Percentiles rank a stretch among this genome's conserved stretches.
phyloP scores from a whole-genome alignment of 2,113 vertebrate genomes.

The Thinocorus orbignyianus region DNA sequence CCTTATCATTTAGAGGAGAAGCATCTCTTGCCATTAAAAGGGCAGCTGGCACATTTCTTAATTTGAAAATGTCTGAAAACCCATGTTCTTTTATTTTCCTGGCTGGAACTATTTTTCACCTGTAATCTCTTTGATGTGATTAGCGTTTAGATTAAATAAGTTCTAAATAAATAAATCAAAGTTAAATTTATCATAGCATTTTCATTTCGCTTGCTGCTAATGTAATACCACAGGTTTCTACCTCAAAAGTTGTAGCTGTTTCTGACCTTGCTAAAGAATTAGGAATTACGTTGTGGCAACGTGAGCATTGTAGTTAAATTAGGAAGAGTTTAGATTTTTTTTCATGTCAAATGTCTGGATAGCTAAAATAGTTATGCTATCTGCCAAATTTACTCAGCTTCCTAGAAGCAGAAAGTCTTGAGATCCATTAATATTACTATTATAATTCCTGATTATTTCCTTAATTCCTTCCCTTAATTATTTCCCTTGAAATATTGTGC shows the following conservation, averaged over 20 bases:
- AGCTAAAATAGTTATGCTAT: not conserved
- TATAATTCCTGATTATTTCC: too few species aligned
- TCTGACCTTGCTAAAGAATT: not conserved
- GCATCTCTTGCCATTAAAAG: not conserved
- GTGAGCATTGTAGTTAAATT: not conserved
- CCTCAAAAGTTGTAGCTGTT: not conserved
- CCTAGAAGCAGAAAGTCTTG: not conserved
- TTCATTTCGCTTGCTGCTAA: not conserved
- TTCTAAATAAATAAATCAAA: not conserved
- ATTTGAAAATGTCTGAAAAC: constrained; percentile 24
- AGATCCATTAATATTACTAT: not conserved
- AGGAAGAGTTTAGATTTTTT: not conserved
- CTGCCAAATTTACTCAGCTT: not conserved
- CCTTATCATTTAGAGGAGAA: not conserved
- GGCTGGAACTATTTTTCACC: not conserved
- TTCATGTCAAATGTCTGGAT: not conserved
- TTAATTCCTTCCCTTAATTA: not conserved
- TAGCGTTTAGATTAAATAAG: constrained; percentile 7
- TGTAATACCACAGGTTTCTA: not conserved
- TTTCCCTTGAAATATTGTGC: not conserved
- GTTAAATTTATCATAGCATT: not conserved
- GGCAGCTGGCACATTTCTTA: constrained; percentile 11
- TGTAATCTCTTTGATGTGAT: not conserved
- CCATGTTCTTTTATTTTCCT: constrained; percentile 24
- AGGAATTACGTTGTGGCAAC: not conserved